These are phyloP conservation scores for Ennomos fuscantarius DNA, from an alignment of 2,888 invertebrate genomes.

Conservation along the genomic window DNA sequence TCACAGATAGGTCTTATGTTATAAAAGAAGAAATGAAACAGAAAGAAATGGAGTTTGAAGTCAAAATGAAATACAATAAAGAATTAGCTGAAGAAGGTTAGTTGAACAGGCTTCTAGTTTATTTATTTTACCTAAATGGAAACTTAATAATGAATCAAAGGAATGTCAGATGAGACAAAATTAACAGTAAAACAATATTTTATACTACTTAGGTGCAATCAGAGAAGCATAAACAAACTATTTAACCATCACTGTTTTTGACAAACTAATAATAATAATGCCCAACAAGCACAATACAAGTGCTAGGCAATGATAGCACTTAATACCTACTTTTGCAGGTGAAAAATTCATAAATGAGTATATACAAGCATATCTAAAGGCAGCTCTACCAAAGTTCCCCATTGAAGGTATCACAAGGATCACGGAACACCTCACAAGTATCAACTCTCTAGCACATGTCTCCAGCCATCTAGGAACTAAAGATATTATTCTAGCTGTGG, in stretches of 20 bases:
- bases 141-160: no score
- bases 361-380: slow-evolving; percentile 88
- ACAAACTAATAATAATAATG: no score
- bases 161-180: no score
- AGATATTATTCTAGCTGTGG: slow-evolving; percentile 91
- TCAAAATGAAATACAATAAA: slow-evolving; percentile 88
- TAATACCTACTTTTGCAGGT: slow-evolving; percentile 66
- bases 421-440: slow-evolving; percentile 87
- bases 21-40: slow-evolving; percentile 88
- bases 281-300: not conserved
- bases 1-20: slow-evolving; percentile 92
- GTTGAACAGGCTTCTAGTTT: not conserved
- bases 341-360: slow-evolving; percentile 87
- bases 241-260: not conserved
- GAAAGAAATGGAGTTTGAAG: slow-evolving; percentile 88
- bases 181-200: no score
- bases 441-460: slow-evolving; percentile 88
- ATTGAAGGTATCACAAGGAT: slow-evolving; percentile 90
- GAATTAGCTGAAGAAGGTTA: slow-evolving; percentile 87
- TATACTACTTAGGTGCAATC: no score
- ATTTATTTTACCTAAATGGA: not conserved
- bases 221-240: no score
- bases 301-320: not conserved
- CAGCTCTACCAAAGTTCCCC: slow-evolving; percentile 90
- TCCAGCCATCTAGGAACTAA: slow-evolving; percentile 91